Base-by-base conservation (phyloP, 2,888 invertebrate genomes). In the Byasa hedistus region DNA sequence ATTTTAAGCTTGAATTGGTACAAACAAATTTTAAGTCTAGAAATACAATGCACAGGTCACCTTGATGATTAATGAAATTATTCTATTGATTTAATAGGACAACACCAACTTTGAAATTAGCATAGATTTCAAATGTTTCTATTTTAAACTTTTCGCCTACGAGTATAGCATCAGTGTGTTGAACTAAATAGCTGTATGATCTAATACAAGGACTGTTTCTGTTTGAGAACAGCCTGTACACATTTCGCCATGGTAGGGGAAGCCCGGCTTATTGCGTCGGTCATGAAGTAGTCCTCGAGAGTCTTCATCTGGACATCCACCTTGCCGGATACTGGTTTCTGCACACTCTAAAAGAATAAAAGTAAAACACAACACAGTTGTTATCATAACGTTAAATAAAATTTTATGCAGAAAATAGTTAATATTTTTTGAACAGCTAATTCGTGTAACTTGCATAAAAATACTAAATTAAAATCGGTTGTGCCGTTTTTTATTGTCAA, bases 221-320 rank as follows among this genome's bases (percentile, higher is more conserved):
- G 95, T 84, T 97, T 97, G 73, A 94, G 92, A 3, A 96, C 97
- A 19, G 99, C 98, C 79, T 97, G 96, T 72, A 99, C 95, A 88
- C 99, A 99, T 88, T 98, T 98, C 61, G 99, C 98, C 99, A 99
- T 99, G 61, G 99, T 99, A 70, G 97, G 96, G 5, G 99, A 99
- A 39, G 99, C 98, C 81, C 99, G 94, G 72, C 98, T 98, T 79
- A 99, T 97, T 8, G 96, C 92, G 89, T 99, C 98, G 17, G 99
- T 99, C 98, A 99, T 99, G 84, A 95, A 97, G 87, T 94, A 97
- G 80, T 97, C 96, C 86, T 96, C 95, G 69, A 99, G 91, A 67
- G 94, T 92, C 82, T 95, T 95, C 76, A 96, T 93, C 75, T 95
- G 94, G 3, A 97, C 93, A 76, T 96, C 95, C 65, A 98, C 75